Evolutionary conservation across 2,888 invertebrate genomes (phyloP), one percentile per base, ranked within the genome.

Genomic region (Maniola hyperantus): DNA sequence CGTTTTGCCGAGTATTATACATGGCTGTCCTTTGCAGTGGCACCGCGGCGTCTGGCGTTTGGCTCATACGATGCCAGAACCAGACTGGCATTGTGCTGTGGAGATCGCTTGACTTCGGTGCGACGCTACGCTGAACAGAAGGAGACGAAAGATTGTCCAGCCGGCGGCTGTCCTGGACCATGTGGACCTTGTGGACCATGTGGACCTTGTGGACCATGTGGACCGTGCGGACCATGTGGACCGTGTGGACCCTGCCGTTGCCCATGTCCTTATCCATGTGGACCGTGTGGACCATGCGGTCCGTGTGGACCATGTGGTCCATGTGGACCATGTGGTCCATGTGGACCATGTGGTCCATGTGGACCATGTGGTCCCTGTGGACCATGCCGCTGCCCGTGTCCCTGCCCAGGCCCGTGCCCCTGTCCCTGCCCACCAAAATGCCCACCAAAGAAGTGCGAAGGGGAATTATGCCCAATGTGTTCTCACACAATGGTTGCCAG

Each of bases 21-120:
- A 77, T 84, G 87, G 87, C 80, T 84, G 84, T 88, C 83, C 81
- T 87, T 90, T 89, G 75, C 90, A 90, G 90, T 79, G 76, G 74
- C 77, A 66, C 70, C 70, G 67, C 71, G 69, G 64, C 74, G 73
- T 55, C 64, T 73, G 61, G 73, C 68, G 69, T 77, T 77, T 69
- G 73, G 71, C 42, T 60, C 73, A 2, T 62, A 64, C 69, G 64
- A 71, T 59, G 81, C 79, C 15, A 78, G 76, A 44, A 81, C 79
- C 15, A 78, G 76, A 44, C 68, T 73, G 51, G 74, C 78, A 53
- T 76, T 81, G 48, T 80, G 80, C 74, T 80, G 82, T 66, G 85
- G 84, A 10, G 85, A 87, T 66, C 79, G 78, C 36, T 71, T 71
- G n/a, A 74, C 76, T 44, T 69, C 72, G 42, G 64, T 72, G 39